These are phyloP conservation scores for Tenthredo scrophulariae DNA, from an alignment of 2,888 invertebrate species.

Conservation along the genomic window DNA sequence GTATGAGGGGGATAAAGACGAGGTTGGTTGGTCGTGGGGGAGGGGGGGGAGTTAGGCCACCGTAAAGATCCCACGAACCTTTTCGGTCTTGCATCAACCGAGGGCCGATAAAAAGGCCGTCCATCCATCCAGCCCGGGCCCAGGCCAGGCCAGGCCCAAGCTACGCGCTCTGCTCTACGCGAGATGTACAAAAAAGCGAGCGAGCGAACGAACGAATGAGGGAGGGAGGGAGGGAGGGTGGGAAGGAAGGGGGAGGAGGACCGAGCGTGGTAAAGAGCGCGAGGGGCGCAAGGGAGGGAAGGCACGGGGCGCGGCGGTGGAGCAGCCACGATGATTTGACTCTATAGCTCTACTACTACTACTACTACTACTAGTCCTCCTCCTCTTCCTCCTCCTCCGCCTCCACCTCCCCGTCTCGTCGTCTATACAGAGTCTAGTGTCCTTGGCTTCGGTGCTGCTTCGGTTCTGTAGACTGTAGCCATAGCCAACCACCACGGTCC, in stretches of 20 bases:
- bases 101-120: constrained; percentile 69
- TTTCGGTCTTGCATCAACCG: constrained; percentile 62
- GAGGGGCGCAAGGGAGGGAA: constrained; percentile 50
- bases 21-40: no score
- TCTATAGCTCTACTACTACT: constrained; percentile 8
- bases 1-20: not conserved
- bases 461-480: not conserved
- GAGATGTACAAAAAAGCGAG: constrained; percentile 10
- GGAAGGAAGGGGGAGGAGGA: constrained; percentile 56
- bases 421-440: constrained; percentile 44
- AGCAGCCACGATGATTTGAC: constrained; percentile 49
- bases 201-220: not conserved
- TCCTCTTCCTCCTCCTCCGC: not conserved
- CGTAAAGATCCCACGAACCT: constrained; percentile 67
- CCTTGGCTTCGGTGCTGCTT: constrained; percentile 34
- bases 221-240: constrained; percentile 1
- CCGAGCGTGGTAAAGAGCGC: constrained; percentile 55
- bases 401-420: not conserved
- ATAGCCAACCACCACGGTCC: not conserved
- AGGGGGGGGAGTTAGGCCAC: not conserved
- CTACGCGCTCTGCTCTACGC: constrained; percentile 31
- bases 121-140: constrained; percentile 56
- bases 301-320: constrained; percentile 56
- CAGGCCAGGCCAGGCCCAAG: constrained; percentile 63
- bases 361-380: not conserved